phyloP scores from a whole-genome alignment of 2,797 vertebrate genomes.

The Cossypha heuglini region DNA sequence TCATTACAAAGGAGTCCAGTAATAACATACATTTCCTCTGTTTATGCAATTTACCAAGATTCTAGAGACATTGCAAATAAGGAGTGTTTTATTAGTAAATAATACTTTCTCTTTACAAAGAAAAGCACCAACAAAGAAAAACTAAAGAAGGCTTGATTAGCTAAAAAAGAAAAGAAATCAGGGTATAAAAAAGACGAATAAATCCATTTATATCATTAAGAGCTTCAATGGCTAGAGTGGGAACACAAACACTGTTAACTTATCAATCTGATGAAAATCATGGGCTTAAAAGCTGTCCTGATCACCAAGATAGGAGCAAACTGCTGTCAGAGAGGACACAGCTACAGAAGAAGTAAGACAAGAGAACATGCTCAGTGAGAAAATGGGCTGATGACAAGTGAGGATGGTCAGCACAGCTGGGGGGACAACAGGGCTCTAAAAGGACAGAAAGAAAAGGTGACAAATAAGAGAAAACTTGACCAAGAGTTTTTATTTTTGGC shows the following conservation, averaged over 20 bases:
- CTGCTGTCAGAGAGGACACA: not conserved
- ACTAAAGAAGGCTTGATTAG: not conserved
- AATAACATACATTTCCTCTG: not conserved
- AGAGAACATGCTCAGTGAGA: not conserved
- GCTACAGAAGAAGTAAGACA: not conserved
- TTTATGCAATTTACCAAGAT: not conserved
- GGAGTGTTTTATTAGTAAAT: not conserved
- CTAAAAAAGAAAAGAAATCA: not conserved
- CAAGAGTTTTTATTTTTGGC: fast-evolving
- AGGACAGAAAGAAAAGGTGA: not conserved
- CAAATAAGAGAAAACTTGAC: not conserved
- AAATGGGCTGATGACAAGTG: not conserved
- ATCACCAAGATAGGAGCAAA: fast-evolving
- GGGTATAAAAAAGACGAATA: not conserved
- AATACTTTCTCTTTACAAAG: not conserved
- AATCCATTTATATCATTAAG: not conserved
- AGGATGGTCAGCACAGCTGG: not conserved
- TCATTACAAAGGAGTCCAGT: not conserved
- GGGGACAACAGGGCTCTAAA: not conserved
- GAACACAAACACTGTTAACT: not conserved
- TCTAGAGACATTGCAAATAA: not conserved
- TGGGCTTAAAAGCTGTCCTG: not conserved
- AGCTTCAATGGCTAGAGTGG: not conserved
- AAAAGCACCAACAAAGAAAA: not conserved
- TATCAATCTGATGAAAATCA: not conserved